A percentile compares a stretch with the other conserved stretches of the same genome.
Evolutionary conservation across 2,797 vertebrate genomes (phyloP).

Genomic region (Falco cherrug): DNA sequence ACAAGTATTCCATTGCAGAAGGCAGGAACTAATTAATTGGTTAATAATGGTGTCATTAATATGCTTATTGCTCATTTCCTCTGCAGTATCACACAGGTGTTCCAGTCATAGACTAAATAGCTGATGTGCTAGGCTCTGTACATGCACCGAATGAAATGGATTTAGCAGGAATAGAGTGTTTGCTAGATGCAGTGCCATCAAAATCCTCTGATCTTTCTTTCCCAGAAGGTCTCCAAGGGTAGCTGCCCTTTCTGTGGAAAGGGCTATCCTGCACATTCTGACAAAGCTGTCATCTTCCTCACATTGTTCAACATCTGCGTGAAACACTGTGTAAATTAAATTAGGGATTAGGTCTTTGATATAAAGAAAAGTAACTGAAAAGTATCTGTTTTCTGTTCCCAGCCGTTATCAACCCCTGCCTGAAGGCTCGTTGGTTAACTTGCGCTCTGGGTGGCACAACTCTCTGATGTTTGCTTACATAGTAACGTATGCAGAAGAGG

Average conservation of each 20-base stretch:
- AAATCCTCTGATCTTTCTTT: neutral
- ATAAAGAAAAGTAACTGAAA: neutral
- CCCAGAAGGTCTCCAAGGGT: neutral
- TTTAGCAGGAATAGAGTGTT: neutral
- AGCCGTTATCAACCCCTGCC: neutral
- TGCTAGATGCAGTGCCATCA: neutral
- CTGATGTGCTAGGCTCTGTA: neutral
- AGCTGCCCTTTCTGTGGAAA: neutral
- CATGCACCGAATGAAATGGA: neutral
- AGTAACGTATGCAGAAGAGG: neutral
- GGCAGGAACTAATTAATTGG: slow-evolving; percentile 36
- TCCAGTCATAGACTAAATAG: neutral
- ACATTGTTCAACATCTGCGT: neutral
- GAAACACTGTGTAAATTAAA: neutral
- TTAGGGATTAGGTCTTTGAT: neutral
- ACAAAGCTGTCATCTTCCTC: neutral
- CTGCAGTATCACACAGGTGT: neutral
- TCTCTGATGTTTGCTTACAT: neutral
- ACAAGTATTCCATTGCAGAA: neutral
- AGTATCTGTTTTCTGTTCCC: neutral
- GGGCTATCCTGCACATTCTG: neutral
- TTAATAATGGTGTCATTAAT: slow-evolving; percentile 37
- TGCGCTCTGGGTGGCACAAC: neutral
- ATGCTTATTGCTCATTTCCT: slow-evolving; percentile 28
- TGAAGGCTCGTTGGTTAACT: neutral